These are phyloP conservation scores for Phaethon lepturus DNA, from an alignment of 2,113 vertebrate genomes.

Conservation along the genomic window DNA sequence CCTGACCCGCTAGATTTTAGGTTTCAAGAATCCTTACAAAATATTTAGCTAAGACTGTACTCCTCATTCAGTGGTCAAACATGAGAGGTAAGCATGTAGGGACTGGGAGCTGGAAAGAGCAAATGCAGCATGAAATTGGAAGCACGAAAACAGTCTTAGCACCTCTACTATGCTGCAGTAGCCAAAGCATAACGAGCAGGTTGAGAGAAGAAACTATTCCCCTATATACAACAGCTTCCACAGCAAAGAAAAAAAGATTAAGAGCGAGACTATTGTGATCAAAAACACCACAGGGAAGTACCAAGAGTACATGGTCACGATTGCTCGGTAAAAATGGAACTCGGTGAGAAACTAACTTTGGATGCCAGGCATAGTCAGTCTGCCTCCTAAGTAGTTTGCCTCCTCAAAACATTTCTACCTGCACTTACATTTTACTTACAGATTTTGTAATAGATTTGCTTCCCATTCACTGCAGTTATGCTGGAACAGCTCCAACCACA, in stretches of 20 bases:
- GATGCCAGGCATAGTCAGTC: neutral
- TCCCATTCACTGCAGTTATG: neutral
- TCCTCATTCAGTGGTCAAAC: neutral
- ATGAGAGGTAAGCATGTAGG: neutral
- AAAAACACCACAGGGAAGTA: neutral
- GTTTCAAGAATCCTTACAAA: neutral
- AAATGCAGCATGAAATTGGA: neutral
- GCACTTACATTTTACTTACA: neutral
- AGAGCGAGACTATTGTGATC: fast-evolving
- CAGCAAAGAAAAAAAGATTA: neutral
- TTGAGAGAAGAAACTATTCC: neutral
- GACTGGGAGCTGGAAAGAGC: neutral
- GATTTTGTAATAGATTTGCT: neutral
- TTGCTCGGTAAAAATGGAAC: neutral
- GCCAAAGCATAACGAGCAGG: neutral
- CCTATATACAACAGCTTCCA: neutral
- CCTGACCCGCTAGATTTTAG: neutral
- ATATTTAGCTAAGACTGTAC: neutral
- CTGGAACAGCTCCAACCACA: neutral
- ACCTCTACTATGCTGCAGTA: neutral
- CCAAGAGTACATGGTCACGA: neutral
- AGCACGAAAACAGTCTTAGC: neutral
- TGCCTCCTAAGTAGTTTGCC: neutral
- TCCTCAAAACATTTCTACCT: neutral
- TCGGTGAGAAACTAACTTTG: neutral